Evolutionary conservation across 2,113 vertebrate genomes (phyloP).

Genomic region (Nothobranchius furzeri): DNA sequence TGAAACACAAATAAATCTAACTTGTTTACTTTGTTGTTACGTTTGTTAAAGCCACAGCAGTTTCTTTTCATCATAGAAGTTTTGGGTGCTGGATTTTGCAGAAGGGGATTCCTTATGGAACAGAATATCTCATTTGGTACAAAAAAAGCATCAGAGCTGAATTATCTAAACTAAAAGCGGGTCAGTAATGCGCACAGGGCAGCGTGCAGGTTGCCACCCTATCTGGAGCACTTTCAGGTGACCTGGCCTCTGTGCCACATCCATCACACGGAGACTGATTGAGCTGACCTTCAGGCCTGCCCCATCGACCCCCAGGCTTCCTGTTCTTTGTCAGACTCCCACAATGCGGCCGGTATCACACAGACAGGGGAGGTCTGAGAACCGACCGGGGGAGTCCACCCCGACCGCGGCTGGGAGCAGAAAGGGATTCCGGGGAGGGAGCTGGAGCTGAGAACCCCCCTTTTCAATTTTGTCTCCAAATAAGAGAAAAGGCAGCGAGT

Average conservation of each 20-base stretch:
- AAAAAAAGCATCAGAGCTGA: too few species aligned
- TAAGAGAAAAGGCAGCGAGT: slow-evolving; percentile 63
- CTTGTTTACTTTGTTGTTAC: neutral
- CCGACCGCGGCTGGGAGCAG: slow-evolving; percentile 22
- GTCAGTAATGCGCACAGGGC: too few species aligned
- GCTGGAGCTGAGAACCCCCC: slow-evolving; percentile 57
- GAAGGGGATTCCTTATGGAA: too few species aligned
- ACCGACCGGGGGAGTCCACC: slow-evolving; percentile 57
- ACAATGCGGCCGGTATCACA: slow-evolving; percentile 66
- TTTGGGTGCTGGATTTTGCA: too few species aligned
- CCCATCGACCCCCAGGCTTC: slow-evolving; percentile 69
- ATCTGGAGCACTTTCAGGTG: slow-evolving; percentile 56
- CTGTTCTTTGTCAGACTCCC: slow-evolving; percentile 73
- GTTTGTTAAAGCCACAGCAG: too few species aligned
- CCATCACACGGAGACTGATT: slow-evolving; percentile 70
- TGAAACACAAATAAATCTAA: too few species aligned
- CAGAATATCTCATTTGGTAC: too few species aligned
- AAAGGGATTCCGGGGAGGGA: slow-evolving; percentile 42
- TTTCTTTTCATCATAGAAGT: too few species aligned
- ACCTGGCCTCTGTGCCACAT: slow-evolving; percentile 54
- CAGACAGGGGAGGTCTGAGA: slow-evolving; percentile 65
- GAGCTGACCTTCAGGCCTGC: slow-evolving; percentile 70
- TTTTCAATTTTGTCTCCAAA: slow-evolving; percentile 64
- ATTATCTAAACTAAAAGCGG: too few species aligned
- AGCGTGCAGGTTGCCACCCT: slow-evolving; percentile 5